Conservation (phyloP, 1,140 invertebrate species). For the Drosophila pachea region DNA sequence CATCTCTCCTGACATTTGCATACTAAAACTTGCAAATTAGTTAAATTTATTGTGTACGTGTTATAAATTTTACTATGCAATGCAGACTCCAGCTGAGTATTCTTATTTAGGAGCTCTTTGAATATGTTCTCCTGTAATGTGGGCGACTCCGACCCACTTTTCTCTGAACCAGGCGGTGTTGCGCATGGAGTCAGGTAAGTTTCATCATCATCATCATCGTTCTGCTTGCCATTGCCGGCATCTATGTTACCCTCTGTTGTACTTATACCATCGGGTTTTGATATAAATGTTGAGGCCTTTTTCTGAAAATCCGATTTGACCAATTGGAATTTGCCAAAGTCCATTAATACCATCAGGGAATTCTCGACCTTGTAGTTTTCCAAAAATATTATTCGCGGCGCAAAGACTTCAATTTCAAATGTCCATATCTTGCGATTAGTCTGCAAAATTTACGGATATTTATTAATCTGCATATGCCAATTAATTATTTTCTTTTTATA, state of each 20-base stretch:
- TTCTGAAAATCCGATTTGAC: slow-evolving; percentile 80
- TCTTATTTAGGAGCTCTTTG: slow-evolving; percentile 57
- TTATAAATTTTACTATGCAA: slow-evolving; percentile 89
- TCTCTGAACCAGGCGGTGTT: slow-evolving; percentile 90
- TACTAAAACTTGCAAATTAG: slow-evolving; percentile 92
- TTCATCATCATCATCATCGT: slow-evolving; percentile 81
- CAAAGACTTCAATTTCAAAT: slow-evolving; percentile 93
- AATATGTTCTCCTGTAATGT: slow-evolving; percentile 44
- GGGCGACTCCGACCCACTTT: slow-evolving; percentile 81
- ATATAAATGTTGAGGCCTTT: slow-evolving; percentile 35
- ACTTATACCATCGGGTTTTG: slow-evolving; percentile 28
- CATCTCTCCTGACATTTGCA: slow-evolving; percentile 93
- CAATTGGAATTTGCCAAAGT: slow-evolving; percentile 90
- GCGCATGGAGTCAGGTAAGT: slow-evolving; percentile 95
- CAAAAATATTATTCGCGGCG: slow-evolving; percentile 93
- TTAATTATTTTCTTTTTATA: background rate
- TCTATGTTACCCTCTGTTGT: background rate
- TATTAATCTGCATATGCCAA: background rate
- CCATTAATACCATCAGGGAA: slow-evolving; percentile 89
- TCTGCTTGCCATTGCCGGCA: background rate
- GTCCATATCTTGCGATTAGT: slow-evolving; percentile 89
- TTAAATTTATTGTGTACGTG: slow-evolving; percentile 90
- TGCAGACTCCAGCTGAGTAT: slow-evolving; percentile 82
- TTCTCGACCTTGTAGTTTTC: slow-evolving; percentile 89
- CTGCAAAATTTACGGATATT: slow-evolving; percentile 63